Conservation (phyloP, 2,797 vertebrate species). For the Muscicapa comitata region DNA sequence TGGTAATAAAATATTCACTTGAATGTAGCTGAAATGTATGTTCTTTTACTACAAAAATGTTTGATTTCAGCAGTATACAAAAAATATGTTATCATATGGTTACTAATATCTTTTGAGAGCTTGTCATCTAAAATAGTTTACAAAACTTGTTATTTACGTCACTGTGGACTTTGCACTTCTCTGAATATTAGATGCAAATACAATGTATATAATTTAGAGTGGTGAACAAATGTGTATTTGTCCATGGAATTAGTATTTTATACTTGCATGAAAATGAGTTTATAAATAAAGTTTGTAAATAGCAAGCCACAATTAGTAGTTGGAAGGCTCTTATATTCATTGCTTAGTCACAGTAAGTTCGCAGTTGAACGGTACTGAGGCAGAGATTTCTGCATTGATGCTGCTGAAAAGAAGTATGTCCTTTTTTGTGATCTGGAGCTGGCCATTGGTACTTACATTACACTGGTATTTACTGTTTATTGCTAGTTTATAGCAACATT, state of each 20-base stretch:
- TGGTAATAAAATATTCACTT: constrained; percentile 79
- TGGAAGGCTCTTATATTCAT: constrained; percentile 20
- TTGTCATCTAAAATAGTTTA: constrained; percentile 37
- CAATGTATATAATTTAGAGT: constrained; percentile 47
- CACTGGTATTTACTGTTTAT: not conserved
- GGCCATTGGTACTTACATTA: not conserved
- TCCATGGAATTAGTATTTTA: constrained; percentile 54
- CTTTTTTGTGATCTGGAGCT: not conserved
- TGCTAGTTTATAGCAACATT: not conserved
- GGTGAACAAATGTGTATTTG: constrained; percentile 51
- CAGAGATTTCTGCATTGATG: not conserved
- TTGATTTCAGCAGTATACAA: constrained; percentile 21
- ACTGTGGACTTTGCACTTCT: constrained; percentile 66
- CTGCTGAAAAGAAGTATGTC: not conserved
- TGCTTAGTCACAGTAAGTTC: not conserved
- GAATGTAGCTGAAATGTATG: constrained; percentile 66
- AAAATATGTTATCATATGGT: not conserved
- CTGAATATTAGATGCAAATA: constrained; percentile 53
- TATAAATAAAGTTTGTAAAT: constrained; percentile 64
- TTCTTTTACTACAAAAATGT: constrained; percentile 54
- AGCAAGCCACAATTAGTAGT: constrained; percentile 21
- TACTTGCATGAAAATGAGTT: constrained; percentile 59
- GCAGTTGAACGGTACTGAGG: not conserved
- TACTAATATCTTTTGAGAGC: constrained; percentile 22
- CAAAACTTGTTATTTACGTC: constrained; percentile 41